A percentile compares a stretch with the other conserved stretches of the same genome.
Conservation (phyloP, 2,888 invertebrate species). For the Diadromus collaris region DNA sequence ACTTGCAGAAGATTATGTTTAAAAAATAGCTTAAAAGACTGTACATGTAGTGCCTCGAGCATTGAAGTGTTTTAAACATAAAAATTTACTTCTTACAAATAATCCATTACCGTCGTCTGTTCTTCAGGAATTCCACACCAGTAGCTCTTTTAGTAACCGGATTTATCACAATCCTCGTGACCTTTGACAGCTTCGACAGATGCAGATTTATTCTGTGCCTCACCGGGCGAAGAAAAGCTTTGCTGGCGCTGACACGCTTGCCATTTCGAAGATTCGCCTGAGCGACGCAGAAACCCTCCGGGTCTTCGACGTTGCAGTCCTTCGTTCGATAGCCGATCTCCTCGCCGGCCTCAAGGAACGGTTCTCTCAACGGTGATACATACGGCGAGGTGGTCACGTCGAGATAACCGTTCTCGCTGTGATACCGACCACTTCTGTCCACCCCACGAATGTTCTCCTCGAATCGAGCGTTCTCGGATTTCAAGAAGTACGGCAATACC, state of each 20-base stretch:
- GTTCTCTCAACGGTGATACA: conserved; percentile 83
- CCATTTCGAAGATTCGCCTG: conserved; percentile 88
- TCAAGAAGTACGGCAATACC: conserved; percentile 89
- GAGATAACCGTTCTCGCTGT: conserved; percentile 86
- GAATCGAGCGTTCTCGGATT: conserved; percentile 85
- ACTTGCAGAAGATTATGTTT: too few relatives aligned
- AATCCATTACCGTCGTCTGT: conserved; percentile 78
- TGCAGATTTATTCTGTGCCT: conserved; percentile 85
- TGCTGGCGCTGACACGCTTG: conserved; percentile 89
- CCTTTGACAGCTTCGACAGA: conserved; percentile 86
- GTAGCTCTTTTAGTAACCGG: conserved; percentile 82
- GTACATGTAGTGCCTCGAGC: too few relatives aligned
- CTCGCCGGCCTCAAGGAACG: conserved; percentile 85
- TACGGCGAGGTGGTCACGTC: conserved; percentile 86
- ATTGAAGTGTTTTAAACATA: too few relatives aligned
- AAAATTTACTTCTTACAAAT: conserved; percentile 17
- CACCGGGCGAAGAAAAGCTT: conserved; percentile 89
- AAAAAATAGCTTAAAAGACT: too few relatives aligned
- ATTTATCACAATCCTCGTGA: conserved; percentile 86
- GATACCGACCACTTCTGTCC: conserved; percentile 80
- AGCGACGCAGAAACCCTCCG: conserved; percentile 85
- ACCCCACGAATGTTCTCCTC: conserved; percentile 23
- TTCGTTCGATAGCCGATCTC: conserved; percentile 86
- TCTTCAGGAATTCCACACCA: conserved; percentile 87
- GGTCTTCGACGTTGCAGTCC: conserved; percentile 86